Conservation (phyloP, 2,888 invertebrate species). For the Portevinia maculata region DNA sequence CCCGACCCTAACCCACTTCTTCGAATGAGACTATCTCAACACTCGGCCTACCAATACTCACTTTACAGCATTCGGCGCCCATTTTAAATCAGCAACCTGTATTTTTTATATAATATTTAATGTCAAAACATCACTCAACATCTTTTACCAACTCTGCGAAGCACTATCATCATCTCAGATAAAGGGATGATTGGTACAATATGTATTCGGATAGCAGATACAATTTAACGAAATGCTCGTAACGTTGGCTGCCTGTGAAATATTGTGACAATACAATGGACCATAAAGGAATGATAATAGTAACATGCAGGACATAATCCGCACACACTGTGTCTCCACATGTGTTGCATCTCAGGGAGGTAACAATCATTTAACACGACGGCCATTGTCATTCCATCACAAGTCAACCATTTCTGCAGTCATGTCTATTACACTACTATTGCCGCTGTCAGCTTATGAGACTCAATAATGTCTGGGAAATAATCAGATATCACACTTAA, state of each 20-base stretch:
- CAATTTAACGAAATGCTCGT: background rate
- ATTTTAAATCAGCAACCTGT: too few relatives aligned
- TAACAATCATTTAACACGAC: conserved; percentile 37
- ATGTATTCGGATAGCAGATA: background rate
- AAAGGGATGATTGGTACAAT: conserved; percentile 18
- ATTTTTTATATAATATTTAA: background rate
- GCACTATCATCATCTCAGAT: background rate
- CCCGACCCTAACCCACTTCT: too few relatives aligned
- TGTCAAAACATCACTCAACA: conserved; percentile 21
- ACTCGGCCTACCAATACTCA: too few relatives aligned
- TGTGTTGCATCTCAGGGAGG: conserved; percentile 10
- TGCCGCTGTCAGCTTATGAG: conserved; percentile 50
- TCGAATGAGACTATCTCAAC: too few relatives aligned
- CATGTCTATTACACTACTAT: conserved; percentile 13
- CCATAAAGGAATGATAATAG: conserved; percentile 50
- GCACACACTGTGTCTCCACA: background rate
- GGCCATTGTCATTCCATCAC: conserved; percentile 40
- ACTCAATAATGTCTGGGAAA: conserved; percentile 44
- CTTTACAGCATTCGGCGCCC: too few relatives aligned
- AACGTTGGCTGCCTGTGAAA: conserved; percentile 8
- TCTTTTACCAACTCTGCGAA: background rate
- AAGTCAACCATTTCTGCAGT: conserved; percentile 32
- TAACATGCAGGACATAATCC: conserved; percentile 22
- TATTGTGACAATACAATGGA: conserved; percentile 35
- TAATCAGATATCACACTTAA: conserved; percentile 54